phyloP scores from a whole-genome alignment of 2,797 vertebrate genomes.

The Mustela erminea region DNA sequence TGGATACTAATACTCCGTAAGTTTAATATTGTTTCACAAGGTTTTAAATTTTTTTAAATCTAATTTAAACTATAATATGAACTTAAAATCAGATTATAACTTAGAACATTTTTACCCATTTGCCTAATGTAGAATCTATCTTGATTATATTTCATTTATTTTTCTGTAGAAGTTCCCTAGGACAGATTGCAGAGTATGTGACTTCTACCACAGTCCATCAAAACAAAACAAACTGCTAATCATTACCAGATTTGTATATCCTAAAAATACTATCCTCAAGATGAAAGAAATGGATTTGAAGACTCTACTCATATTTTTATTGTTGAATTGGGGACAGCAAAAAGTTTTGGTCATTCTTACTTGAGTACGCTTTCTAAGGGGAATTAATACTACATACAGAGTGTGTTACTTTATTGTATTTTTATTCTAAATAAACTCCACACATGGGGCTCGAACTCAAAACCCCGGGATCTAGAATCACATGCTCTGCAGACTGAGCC shows the following conservation, averaged over 20 bases:
- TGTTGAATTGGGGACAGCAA: neutral
- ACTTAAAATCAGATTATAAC: neutral
- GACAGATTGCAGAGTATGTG: conserved; percentile 20
- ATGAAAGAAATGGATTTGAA: conserved; percentile 1
- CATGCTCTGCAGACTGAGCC: neutral
- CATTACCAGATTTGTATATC: neutral
- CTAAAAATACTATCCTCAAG: neutral
- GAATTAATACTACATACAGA: neutral
- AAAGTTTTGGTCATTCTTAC: neutral
- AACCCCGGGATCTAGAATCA: neutral
- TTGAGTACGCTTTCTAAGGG: neutral
- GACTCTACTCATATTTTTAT: conserved; percentile 1
- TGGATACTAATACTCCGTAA: neutral
- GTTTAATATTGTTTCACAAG: neutral
- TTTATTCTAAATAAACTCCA: neutral
- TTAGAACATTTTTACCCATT: conserved; percentile 15
- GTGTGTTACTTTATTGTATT: neutral
- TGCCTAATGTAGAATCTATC: neutral
- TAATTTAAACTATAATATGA: conserved; percentile 24
- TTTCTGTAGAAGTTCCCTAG: conserved; percentile 15
- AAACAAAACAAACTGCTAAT: conserved; percentile 17
- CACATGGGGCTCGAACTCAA: neutral
- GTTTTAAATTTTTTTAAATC: conserved; percentile 17
- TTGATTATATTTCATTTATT: conserved; percentile 3
- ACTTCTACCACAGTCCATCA: neutral